Conservation (phyloP, 2,888 invertebrate species). For the Xanthostigma xanthostigma region DNA sequence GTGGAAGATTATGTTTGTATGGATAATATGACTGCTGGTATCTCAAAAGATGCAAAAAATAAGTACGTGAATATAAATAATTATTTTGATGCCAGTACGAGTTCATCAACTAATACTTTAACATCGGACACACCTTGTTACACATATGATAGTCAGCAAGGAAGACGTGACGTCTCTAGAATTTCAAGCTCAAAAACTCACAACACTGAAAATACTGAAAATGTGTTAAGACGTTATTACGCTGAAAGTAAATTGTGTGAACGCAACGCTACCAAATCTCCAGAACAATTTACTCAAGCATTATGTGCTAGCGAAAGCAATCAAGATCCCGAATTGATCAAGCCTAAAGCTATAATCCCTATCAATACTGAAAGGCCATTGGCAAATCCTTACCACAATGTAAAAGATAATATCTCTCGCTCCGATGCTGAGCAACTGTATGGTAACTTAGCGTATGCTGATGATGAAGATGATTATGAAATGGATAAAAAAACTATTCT, state of each 20-base stretch:
- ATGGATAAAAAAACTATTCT: no score
- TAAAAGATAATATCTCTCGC: constrained; percentile 7
- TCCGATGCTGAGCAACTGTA: constrained; percentile 1
- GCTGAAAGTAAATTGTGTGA: constrained; percentile 9
- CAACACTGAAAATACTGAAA: neutral
- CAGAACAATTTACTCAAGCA: constrained; percentile 17
- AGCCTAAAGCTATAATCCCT: constrained; percentile 27
- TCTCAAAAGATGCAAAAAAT: constrained; percentile 12
- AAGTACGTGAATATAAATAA: constrained; percentile 20
- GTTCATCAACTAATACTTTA: constrained; percentile 25
- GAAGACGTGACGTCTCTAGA: no score
- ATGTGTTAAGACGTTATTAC: neutral
- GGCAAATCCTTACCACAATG: constrained; percentile 25
- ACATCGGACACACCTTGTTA: constrained; percentile 19
- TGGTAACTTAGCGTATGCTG: neutral
- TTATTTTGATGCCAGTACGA: constrained; percentile 24
- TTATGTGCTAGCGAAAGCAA: constrained; percentile 18
- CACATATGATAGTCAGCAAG: no score
- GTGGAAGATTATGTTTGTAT: constrained; percentile 20
- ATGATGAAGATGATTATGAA: neutral
- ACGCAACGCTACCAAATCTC: constrained; percentile 9
- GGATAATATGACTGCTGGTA: constrained; percentile 14
- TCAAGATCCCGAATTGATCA: constrained; percentile 24
- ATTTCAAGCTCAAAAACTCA: no score
- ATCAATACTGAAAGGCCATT: constrained; percentile 25